Evolutionary conservation across 1,140 invertebrate genomes (phyloP), one percentile per base, ranked within the genome.

Genomic region (Coenobita brevimanus): DNA sequence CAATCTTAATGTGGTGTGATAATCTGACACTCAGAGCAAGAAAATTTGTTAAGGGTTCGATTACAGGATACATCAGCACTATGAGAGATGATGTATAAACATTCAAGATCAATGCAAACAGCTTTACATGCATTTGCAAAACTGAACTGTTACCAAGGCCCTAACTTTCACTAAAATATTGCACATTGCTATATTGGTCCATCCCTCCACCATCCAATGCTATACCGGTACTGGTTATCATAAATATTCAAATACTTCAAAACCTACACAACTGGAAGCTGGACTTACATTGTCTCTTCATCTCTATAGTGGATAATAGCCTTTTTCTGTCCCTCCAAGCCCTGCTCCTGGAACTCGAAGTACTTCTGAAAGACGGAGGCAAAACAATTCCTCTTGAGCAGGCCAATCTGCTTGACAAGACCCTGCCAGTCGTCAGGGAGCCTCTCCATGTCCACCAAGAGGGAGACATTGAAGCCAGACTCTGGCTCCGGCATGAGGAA

Each of bases 361-460:
- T 99, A 99, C 92, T 99, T 99, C 93, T 99, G 98, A 94, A 99
- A 99, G 50, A 99, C 98, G 60, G 98, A 99, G 24, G 98, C 99
- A 94, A 99, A 99, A 93, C 99, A 99, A 93, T 99, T 98, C 91
- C 99, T 95, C 93, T 99, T 99, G 60, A 99, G 93, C 36, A 99
- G 94, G 36, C 97, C 97, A 90, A 98, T 97, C 94, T 98, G 98
- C 92, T 97, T 97, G 80, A 99, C 96, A 91, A 97, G 92, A 89
- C 95, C 94, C 92, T 98, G 96, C 96, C 97, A 98, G 93, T 99
- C 95, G 50, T 95, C 93, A 13, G 98, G 97, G 91, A 99, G 95
- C 92, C 97, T 97, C 91, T 98, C 97, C 93, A 99, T 94, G 93
- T 99, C 97, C 93, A 98, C 95, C 91, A 98, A 93, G 90, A 99